Conservation (phyloP, 1,140 invertebrate genomes). For the Anastatus disparis region DNA sequence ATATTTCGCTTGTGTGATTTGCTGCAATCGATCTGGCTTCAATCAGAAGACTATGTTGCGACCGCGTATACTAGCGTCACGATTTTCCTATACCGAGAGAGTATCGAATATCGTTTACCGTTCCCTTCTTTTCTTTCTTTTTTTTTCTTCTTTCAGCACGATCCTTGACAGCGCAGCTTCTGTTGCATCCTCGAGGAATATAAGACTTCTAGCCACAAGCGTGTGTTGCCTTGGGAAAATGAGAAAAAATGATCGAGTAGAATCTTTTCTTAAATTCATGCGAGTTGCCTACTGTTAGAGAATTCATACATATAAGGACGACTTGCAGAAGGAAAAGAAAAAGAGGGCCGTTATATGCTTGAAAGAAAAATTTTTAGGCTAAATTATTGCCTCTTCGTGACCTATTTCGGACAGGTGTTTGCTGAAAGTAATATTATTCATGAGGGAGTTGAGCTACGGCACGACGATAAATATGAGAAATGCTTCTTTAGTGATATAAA, state of each 20-base stretch:
- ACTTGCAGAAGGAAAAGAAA: too few relatives aligned
- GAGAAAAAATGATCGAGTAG: too few relatives aligned
- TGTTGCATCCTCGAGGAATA: not conserved
- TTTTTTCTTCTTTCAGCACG: too few relatives aligned
- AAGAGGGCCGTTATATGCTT: too few relatives aligned
- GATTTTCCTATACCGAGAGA: not conserved
- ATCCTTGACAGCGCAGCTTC: not conserved
- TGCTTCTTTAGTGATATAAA: not conserved
- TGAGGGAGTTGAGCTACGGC: not conserved
- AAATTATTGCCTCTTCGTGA: constrained; percentile 15
- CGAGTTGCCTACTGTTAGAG: too few relatives aligned
- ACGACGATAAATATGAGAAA: constrained; percentile 6
- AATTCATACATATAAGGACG: too few relatives aligned
- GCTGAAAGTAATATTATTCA: constrained; percentile 2
- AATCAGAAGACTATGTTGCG: not conserved
- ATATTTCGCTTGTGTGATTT: constrained; percentile 1
- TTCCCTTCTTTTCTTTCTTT: not conserved
- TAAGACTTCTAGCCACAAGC: not conserved
- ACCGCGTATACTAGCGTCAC: not conserved
- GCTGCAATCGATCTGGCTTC: constrained; percentile 18
- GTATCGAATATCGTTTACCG: constrained; percentile 30
- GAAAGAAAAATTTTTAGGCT: not conserved
- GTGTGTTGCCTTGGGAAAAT: too few relatives aligned
- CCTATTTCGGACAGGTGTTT: not conserved
- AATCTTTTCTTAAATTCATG: not conserved